These are phyloP conservation scores for Cotesia typhae DNA, from an alignment of 1,140 invertebrate genomes.

Conservation along the genomic window DNA sequence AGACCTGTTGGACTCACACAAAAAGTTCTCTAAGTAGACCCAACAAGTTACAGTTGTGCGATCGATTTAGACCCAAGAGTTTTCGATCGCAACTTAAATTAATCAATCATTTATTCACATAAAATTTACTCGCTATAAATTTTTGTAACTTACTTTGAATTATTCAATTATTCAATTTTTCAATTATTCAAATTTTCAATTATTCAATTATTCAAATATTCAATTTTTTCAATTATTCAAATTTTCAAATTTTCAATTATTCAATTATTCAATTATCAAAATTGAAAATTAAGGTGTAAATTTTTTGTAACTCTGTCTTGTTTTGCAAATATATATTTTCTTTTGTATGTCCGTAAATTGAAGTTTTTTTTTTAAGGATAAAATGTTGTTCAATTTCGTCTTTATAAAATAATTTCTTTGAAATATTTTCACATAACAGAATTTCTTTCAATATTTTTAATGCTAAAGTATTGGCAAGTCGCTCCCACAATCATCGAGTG, in stretches of 20 bases:
- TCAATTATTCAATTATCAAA: too few relatives aligned
- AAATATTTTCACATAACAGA: conserved; percentile 36
- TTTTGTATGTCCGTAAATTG: not conserved
- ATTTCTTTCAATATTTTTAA: conserved; percentile 45
- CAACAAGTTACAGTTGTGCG: conserved; percentile 21
- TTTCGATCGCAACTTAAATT: conserved; percentile 2
- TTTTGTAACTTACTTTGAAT: too few relatives aligned
- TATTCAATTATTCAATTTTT: too few relatives aligned
- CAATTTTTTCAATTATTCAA: too few relatives aligned
- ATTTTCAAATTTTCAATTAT: too few relatives aligned
- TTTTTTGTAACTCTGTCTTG: not conserved
- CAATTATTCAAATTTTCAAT: too few relatives aligned
- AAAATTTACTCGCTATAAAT: too few relatives aligned
- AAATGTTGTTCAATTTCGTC: conserved; percentile 43
- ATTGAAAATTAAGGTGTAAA: too few relatives aligned
- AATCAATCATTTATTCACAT: not conserved
- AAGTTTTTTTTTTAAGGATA: conserved; percentile 42
- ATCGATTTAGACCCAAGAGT: conserved; percentile 20
- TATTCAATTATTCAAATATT: too few relatives aligned
- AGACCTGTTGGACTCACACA: conserved; percentile 31
- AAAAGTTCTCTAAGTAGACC: not conserved
- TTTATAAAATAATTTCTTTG: conserved; percentile 40
- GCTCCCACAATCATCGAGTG: conserved; percentile 39
- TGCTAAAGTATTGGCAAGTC: conserved; percentile 42
- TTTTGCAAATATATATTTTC: not conserved